Percentiles rank a stretch among this genome's conserved stretches.
Evolutionary conservation across 2,888 invertebrate genomes (phyloP).

Genomic region (Lacanobia wlatinum): DNA sequence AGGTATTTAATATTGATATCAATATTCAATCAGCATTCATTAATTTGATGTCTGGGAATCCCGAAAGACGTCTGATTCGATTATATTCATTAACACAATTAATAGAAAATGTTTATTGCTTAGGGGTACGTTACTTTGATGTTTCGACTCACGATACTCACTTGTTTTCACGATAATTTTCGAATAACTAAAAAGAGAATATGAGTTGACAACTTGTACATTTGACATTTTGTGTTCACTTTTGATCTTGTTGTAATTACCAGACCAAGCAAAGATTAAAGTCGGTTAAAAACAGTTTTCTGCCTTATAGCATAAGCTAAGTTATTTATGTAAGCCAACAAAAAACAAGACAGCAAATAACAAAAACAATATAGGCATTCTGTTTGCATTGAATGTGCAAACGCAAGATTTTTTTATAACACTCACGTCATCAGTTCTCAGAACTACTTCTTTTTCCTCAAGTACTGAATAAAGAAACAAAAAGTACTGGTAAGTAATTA

Average conservation of each 20-base stretch:
- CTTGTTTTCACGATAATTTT: neutral
- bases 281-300: neutral
- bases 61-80: slow-evolving; percentile 16
- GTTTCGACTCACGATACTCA: neutral
- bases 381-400: neutral
- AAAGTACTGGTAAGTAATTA: slow-evolving; percentile 27
- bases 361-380: neutral
- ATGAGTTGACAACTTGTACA: neutral
- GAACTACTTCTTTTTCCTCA: slow-evolving; percentile 8
- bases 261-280: neutral
- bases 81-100: slow-evolving; percentile 16
- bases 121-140: neutral
- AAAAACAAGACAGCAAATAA: neutral
- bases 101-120: slow-evolving; percentile 13
- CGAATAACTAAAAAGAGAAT: neutral
- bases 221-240: too few relatives aligned
- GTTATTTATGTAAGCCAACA: too few relatives aligned
- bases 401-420: neutral
- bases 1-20: slow-evolving; percentile 28
- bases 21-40: slow-evolving; percentile 27
- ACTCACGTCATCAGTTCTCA: slow-evolving; percentile 1
- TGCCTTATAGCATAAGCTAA: neutral
- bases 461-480: slow-evolving; percentile 3
- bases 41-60: slow-evolving; percentile 49
- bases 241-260: too few relatives aligned